Conservation (phyloP, 2,797 vertebrate genomes). For the Cynodonichthys magdalenae region DNA sequence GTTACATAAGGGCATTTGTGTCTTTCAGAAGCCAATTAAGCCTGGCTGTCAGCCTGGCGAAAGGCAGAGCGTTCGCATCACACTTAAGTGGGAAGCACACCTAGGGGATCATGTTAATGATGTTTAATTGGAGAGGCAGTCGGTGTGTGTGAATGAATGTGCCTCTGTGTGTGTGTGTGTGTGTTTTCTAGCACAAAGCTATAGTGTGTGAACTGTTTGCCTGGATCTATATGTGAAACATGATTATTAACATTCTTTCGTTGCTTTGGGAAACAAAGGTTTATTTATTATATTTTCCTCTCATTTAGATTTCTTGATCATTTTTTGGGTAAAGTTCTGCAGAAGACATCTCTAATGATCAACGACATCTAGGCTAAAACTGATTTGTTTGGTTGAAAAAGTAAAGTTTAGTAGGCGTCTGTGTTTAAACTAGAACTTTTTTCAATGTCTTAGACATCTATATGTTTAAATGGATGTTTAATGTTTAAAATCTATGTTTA, state of each 20-base stretch:
- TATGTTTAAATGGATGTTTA: too few relatives aligned
- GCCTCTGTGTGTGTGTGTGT: neutral
- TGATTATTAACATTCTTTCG: constrained; percentile 19
- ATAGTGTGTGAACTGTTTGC: constrained; percentile 29
- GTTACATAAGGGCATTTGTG: constrained; percentile 45
- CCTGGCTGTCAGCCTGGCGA: constrained; percentile 32
- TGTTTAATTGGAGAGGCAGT: constrained; percentile 61
- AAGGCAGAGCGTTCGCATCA: constrained; percentile 37
- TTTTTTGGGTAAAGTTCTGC: constrained; percentile 4
- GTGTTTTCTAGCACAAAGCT: constrained; percentile 21
- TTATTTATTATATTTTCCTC: constrained; percentile 70
- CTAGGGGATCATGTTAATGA: constrained; percentile 59
- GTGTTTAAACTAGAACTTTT: too few relatives aligned
- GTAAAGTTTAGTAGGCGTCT: too few relatives aligned
- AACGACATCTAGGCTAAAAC: too few relatives aligned
- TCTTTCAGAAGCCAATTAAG: constrained; percentile 57
- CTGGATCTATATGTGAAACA: constrained; percentile 50
- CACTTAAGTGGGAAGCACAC: constrained; percentile 49
- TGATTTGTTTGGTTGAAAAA: too few relatives aligned
- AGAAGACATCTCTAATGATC: too few relatives aligned
- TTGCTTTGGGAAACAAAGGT: constrained; percentile 65
- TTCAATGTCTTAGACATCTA: too few relatives aligned
- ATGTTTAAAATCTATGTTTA: too few relatives aligned
- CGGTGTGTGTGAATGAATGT: constrained; percentile 24
- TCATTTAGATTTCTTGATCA: constrained; percentile 57